Base-by-base conservation (phyloP, 2,113 vertebrate species). In the Plectropomus leopardus region DNA sequence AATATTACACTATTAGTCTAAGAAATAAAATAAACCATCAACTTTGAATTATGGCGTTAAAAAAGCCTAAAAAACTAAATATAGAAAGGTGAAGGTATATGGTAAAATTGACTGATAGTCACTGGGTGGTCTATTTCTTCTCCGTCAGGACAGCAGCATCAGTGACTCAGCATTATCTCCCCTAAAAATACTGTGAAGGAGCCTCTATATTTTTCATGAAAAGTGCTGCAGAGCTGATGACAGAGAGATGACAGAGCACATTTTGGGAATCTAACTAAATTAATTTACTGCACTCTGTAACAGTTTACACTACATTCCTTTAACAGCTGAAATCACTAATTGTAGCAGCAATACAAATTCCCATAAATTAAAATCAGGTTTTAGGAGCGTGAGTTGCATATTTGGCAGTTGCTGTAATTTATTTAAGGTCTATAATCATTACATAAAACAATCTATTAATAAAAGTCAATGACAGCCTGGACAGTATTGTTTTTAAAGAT, bases 151-250 rank as follows among this genome's bases (percentile, higher is more conserved):
- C 30, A 30, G 11, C 14, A 23, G 21, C 26, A 21, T 57, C 50
- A 17, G 70, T 85, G 88, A 92, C 85, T 90, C 85, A 63, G 88
- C 88, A 36, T 59, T 32, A 10, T 54, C 9, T 47, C 19, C 36
- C 13, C 4, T 23, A 70, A 0, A 66, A 74, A 26, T 21, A 7
- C 30, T 76, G 15, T 34, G 58, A 17, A 65, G 58, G 32, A 72
- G 59, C 30, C 0, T n/a, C 14, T 76, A 23, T 24, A 14, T 44
- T 51, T 74, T 53, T 76, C 17, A 80, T 57, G 66, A 28, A 19
- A 34, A 34, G 32, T 17, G 32, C 64, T 78, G 84, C 89, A 88
- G 68, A 79, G 73, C n/a, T n/a, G n/a, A n/a, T n/a, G n/a, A n/a
- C n/a, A n/a, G n/a, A n/a, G n/a, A 73, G 28, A 66, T 82, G 64